These are phyloP conservation scores for Homarus gammarus DNA, from an alignment of 2,888 invertebrate species.

Conservation along the genomic window DNA sequence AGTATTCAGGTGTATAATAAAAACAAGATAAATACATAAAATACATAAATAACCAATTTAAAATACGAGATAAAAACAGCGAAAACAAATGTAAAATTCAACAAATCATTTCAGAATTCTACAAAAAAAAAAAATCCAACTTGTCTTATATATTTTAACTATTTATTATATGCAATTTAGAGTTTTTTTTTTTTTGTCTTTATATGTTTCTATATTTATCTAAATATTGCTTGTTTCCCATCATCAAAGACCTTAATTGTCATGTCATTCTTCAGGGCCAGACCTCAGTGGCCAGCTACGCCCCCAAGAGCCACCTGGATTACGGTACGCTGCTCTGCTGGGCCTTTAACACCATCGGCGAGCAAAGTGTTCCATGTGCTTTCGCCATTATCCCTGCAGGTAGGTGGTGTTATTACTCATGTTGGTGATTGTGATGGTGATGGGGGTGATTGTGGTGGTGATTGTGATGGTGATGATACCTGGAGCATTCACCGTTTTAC, in stretches of 20 bases:
- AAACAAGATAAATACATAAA: no score
- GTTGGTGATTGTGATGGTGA: neutral
- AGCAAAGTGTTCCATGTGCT: constrained; percentile 66
- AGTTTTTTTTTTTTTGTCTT: no score
- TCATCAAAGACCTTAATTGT: constrained; percentile 13
- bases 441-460: neutral
- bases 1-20: no score
- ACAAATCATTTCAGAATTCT: no score
- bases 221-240: neutral
- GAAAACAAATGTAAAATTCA: no score
- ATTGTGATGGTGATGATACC: neutral
- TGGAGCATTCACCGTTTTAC: no score
- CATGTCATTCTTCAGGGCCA: constrained; percentile 40
- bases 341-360: constrained; percentile 72
- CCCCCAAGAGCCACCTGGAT: constrained; percentile 75
- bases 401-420: neutral
- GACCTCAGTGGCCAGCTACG: constrained; percentile 72
- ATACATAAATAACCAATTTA: no score
- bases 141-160: no score
- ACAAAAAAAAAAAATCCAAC: no score
- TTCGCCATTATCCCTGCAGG: constrained; percentile 74
- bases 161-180: no score
- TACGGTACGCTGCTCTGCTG: constrained; percentile 75
- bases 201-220: no score
- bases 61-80: no score